A percentile compares a stretch with the other conserved stretches of the same genome.
Evolutionary conservation across 2,797 vertebrate species (phyloP).

Genomic region (Crocidura indochinensis): DNA sequence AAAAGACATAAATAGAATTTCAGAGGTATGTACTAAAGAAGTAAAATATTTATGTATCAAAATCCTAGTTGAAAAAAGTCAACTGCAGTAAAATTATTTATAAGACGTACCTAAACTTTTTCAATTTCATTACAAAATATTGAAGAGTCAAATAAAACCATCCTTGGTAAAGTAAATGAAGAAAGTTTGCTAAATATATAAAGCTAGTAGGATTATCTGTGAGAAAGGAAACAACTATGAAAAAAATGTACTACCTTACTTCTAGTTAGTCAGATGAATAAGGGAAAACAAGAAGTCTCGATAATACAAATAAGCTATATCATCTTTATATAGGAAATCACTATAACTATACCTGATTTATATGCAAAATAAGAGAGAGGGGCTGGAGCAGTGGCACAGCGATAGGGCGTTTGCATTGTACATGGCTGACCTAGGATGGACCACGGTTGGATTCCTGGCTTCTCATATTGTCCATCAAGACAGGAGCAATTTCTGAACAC

Average conservation of each 20-base stretch:
- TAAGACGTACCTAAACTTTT: background rate
- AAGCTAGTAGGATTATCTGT: too few relatives aligned
- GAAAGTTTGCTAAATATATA: too few relatives aligned
- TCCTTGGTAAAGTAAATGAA: too few relatives aligned
- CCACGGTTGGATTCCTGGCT: too few relatives aligned
- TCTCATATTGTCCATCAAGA: too few relatives aligned
- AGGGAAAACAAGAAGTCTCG: background rate
- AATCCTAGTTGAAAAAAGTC: constrained; percentile 1
- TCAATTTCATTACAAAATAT: background rate
- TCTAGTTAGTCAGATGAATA: constrained; percentile 8
- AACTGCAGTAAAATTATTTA: background rate
- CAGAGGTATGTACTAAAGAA: background rate
- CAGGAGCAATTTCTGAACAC: too few relatives aligned
- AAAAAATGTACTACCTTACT: background rate
- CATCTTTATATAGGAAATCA: background rate
- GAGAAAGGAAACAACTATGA: too few relatives aligned
- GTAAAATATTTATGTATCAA: background rate
- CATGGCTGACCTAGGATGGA: too few relatives aligned
- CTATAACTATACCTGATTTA: background rate
- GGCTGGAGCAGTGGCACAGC: too few relatives aligned
- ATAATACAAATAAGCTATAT: background rate
- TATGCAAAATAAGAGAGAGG: too few relatives aligned
- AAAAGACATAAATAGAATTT: background rate
- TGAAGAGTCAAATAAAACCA: background rate
- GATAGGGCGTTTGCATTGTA: too few relatives aligned